Conservation (phyloP, 2,888 invertebrate species). For the Pardosa pseudoannulata region DNA sequence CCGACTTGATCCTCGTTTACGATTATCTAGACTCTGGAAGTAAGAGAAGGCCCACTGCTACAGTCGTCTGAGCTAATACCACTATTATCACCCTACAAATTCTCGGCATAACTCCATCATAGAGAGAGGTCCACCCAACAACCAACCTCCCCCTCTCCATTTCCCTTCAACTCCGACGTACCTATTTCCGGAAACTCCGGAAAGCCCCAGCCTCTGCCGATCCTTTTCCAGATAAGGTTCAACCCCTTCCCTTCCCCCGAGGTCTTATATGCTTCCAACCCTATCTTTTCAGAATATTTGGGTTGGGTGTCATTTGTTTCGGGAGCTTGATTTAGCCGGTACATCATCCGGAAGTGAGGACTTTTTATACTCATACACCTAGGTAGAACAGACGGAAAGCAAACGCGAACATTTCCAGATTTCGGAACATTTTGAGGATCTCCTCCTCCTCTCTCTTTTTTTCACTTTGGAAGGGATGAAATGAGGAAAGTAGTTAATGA, state of each 20-base stretch:
- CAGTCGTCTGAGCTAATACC: neutral
- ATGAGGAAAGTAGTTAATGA: neutral
- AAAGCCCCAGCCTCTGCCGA: conserved; percentile 40
- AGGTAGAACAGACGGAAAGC: neutral
- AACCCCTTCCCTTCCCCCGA: conserved; percentile 1
- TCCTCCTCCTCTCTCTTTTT: too few species aligned
- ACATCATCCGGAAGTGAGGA: conserved; percentile 8
- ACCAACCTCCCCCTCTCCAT: conserved; percentile 15
- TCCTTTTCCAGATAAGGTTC: conserved; percentile 42
- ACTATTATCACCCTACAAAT: conserved; percentile 52
- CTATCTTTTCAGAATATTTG: conserved; percentile 39
- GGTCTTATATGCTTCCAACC: conserved; percentile 17
- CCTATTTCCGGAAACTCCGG: conserved; percentile 62
- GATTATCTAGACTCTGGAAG: too few species aligned
- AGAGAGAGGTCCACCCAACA: conserved; percentile 7
- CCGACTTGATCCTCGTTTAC: too few species aligned
- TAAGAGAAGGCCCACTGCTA: too few species aligned
- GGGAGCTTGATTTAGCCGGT: conserved; percentile 8
- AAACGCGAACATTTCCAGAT: neutral
- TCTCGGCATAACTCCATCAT: conserved; percentile 25
- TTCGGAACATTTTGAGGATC: neutral
- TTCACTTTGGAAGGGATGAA: neutral
- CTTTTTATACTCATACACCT: neutral
- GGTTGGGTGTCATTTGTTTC: conserved; percentile 48
- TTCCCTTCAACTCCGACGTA: conserved; percentile 44